These are phyloP conservation scores for Sander lucioperca DNA, from an alignment of 2,113 vertebrate genomes.

Conservation along the genomic window DNA sequence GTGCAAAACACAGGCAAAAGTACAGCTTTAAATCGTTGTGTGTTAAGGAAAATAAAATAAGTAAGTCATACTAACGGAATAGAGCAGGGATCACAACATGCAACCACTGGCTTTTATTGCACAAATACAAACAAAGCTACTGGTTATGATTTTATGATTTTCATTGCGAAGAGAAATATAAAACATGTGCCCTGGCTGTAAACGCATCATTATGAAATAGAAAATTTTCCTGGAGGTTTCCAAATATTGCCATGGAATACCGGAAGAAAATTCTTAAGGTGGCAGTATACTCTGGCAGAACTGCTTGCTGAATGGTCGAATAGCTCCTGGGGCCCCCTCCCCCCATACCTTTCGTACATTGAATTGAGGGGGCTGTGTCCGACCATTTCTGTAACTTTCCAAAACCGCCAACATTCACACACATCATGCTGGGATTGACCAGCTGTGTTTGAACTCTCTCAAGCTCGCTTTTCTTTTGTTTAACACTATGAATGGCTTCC, in stretches of 20 bases:
- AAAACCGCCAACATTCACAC: background rate
- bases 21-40: background rate
- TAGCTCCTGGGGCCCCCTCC: background rate
- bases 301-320: background rate
- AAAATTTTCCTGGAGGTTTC: conserved; percentile 8
- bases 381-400: background rate
- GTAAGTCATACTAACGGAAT: background rate
- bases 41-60: background rate
- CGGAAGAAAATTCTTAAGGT: background rate
- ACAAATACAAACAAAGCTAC: conserved; percentile 4
- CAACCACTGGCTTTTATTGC: background rate
- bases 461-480: background rate
- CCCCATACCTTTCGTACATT: background rate
- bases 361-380: background rate
- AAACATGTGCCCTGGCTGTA: conserved; percentile 27
- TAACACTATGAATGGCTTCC: background rate
- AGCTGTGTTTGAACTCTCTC: background rate
- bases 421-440: background rate
- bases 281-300: background rate
- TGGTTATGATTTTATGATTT: background rate
- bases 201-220: background rate
- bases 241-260: conserved; percentile 6
- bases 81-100: background rate
- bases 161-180: background rate
- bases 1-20: background rate